These are phyloP conservation scores for Neoscelio sp. DNA, from an alignment of 2,888 invertebrate genomes.

Conservation along the genomic window DNA sequence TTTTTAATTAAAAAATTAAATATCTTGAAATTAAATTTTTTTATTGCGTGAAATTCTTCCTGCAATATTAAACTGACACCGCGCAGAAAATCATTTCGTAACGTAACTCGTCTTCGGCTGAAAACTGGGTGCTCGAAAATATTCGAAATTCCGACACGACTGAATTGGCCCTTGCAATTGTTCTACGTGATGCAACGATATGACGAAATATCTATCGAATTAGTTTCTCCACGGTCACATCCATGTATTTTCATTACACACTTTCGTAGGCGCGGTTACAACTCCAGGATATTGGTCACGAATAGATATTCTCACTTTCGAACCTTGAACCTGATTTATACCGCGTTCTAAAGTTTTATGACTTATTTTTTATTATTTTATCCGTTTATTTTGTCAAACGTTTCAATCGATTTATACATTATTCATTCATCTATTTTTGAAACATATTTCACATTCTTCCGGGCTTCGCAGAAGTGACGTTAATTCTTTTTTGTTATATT, in stretches of 20 bases:
- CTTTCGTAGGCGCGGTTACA: slow-evolving; percentile 1
- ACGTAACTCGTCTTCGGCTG: slow-evolving; percentile 8
- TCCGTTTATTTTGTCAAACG: no score
- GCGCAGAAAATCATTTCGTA: slow-evolving; percentile 1
- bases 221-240: slow-evolving; percentile 21
- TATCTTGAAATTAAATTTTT: no score
- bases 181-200: slow-evolving; percentile 30
- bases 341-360: slow-evolving; percentile 9
- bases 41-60: no score
- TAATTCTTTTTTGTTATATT: no score
- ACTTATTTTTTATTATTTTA: background rate
- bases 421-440: no score
- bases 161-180: slow-evolving; percentile 15
- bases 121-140: background rate
- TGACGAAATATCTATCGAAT: slow-evolving; percentile 26
- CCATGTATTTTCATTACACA: background rate
- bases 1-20: no score
- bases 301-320: slow-evolving; percentile 11
- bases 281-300: background rate
- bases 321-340: slow-evolving; percentile 44
- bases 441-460: no score
- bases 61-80: slow-evolving; percentile 2
- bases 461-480: no score
- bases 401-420: no score
- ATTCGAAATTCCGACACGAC: slow-evolving; percentile 23